Conservation (phyloP, 92 coral and sea anemone genomes). For the Muricea muricata region DNA sequence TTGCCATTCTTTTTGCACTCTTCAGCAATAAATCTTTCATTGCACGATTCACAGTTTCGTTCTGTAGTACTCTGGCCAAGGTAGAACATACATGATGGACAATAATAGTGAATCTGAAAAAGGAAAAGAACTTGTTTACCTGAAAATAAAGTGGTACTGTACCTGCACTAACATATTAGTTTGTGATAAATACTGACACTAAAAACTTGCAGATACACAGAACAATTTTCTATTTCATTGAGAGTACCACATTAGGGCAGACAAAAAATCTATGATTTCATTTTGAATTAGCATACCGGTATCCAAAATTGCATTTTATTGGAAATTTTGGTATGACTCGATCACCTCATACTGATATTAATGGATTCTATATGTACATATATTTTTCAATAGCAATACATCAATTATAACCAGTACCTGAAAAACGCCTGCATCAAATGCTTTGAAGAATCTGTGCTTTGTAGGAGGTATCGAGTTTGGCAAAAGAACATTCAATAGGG, state of each 20-base stretch:
- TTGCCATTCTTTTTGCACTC: neutral
- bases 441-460: constrained; percentile 8
- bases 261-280: too few species aligned
- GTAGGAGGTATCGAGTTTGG: constrained; percentile 2
- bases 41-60: constrained; percentile 7
- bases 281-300: too few species aligned
- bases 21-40: neutral
- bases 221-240: too few species aligned
- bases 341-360: too few species aligned
- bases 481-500: neutral
- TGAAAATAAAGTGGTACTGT: neutral
- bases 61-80: neutral
- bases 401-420: neutral
- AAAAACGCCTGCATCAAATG: neutral
- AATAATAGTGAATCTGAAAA: constrained; percentile 17
- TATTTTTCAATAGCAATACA: neutral
- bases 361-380: too few species aligned
- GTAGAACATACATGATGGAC: neutral
- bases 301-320: too few species aligned
- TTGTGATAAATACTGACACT: neutral
- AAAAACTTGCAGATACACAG: neutral
- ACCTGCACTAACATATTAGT: too few species aligned
- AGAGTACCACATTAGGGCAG: too few species aligned
- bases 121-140: neutral
- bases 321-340: too few species aligned